Evolutionary conservation across 2,888 invertebrate genomes (phyloP).

Genomic region (Linnaemya vulpina): DNA sequence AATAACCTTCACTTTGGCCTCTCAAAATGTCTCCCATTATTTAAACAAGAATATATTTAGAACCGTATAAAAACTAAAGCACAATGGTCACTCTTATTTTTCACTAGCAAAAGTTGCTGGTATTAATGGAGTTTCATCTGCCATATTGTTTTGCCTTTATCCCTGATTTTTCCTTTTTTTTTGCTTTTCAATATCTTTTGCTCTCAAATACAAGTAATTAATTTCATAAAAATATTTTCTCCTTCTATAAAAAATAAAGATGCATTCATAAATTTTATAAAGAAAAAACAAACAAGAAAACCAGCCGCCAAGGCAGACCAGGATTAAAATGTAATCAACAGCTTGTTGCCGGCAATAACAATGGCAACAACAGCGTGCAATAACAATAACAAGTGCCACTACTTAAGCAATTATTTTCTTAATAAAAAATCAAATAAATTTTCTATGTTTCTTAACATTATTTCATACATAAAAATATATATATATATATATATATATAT

Average conservation of each 20-base stretch:
- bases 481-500: too few species aligned
- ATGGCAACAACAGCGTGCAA: constrained; percentile 24
- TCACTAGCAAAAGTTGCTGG: too few species aligned
- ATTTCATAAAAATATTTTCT: constrained; percentile 60
- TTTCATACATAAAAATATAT: background rate
- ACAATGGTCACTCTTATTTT: too few species aligned
- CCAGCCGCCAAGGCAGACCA: constrained; percentile 18
- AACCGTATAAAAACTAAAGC: too few species aligned
- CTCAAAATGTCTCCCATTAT: too few species aligned
- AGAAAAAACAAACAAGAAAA: background rate
- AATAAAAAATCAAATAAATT: constrained; percentile 56
- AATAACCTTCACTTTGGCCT: too few species aligned
- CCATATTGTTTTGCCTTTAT: background rate
- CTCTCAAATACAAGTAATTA: constrained; percentile 54
- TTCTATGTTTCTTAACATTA: background rate
- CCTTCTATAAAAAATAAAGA: constrained; percentile 49
- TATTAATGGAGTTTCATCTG: background rate
- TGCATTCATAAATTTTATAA: constrained; percentile 36
- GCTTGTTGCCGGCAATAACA: constrained; percentile 58
- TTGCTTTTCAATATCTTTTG: background rate
- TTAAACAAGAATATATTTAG: too few species aligned
- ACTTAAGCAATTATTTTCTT: constrained; percentile 71
- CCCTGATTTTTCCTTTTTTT: background rate
- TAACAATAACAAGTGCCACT: constrained; percentile 67
- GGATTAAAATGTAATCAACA: constrained; percentile 66